Conservation (phyloP, 2,113 vertebrate species). For the Neodontobutis hainanensis region DNA sequence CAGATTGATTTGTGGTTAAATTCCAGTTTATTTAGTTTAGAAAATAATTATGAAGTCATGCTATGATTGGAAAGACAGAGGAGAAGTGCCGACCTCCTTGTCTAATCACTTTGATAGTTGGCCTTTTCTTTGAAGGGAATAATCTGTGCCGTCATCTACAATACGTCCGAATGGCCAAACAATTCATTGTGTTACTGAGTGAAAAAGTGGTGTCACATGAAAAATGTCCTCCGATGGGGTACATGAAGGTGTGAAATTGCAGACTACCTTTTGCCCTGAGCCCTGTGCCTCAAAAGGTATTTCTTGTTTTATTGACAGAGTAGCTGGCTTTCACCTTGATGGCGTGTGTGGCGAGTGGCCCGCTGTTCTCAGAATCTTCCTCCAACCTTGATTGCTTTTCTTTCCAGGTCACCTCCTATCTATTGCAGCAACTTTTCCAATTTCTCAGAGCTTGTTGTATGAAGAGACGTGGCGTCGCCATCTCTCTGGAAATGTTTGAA, state of each 20-base stretch:
- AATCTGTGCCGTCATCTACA: constrained; percentile 22
- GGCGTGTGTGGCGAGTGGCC: constrained; percentile 29
- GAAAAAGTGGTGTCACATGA: constrained; percentile 46
- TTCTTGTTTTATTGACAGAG: constrained; percentile 76
- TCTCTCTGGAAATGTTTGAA: constrained; percentile 41
- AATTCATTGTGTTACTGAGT: constrained; percentile 14
- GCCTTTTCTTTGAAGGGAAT: constrained; percentile 37
- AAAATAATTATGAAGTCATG: constrained; percentile 90
- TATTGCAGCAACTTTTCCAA: constrained; percentile 83
- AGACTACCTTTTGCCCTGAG: constrained; percentile 67
- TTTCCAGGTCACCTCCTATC: constrained; percentile 81
- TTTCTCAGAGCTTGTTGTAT: constrained; percentile 83
- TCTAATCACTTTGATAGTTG: constrained; percentile 2
- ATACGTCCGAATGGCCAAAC: constrained; percentile 15
- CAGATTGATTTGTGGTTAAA: constrained; percentile 92
- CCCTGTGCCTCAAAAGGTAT: constrained; percentile 62
- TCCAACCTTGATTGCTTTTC: constrained; percentile 78
- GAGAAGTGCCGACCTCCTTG: constrained; percentile 26
- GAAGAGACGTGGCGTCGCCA: constrained; percentile 62
- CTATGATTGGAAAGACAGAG: constrained; percentile 74
- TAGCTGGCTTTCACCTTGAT: constrained; percentile 64
- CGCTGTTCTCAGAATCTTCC: constrained; percentile 37
- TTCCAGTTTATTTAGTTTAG: constrained; percentile 86
- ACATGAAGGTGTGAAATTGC: constrained; percentile 75
- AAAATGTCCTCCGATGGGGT: constrained; percentile 61